phyloP scores from a whole-genome alignment of 2,797 vertebrate species.

The Cossypha niveicapilla region DNA sequence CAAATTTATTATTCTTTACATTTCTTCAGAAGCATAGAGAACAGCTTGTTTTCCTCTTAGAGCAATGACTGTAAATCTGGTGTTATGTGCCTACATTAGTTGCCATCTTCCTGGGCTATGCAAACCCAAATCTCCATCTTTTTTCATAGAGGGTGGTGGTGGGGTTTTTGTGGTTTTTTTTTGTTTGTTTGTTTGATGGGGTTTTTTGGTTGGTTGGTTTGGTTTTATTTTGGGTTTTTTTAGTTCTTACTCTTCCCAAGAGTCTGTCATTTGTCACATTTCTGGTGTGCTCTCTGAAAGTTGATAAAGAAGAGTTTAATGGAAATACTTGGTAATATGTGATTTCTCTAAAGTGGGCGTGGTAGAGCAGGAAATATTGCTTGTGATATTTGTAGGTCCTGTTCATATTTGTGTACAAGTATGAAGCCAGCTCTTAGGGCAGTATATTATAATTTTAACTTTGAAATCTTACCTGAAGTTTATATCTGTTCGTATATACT shows the following conservation, averaged over 20 bases:
- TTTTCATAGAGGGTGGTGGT: background rate
- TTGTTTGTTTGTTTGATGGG: too few relatives aligned
- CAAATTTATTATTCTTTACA: background rate
- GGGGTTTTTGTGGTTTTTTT: background rate
- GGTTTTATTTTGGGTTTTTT: background rate
- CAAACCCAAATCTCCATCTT: background rate
- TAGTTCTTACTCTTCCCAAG: background rate
- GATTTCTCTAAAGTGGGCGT: background rate
- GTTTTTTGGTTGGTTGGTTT: background rate
- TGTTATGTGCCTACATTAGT: background rate
- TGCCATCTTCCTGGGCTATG: background rate
- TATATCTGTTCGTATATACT: fast-evolving
- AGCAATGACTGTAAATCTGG: background rate
- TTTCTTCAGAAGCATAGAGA: background rate
- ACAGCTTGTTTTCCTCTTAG: background rate
- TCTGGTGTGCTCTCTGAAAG: background rate
- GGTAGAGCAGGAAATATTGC: background rate
- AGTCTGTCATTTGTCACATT: background rate
- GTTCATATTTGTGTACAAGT: background rate
- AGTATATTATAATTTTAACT: background rate
- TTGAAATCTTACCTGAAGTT: background rate
- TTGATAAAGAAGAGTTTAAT: background rate
- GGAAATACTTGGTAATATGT: background rate
- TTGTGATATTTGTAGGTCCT: background rate
- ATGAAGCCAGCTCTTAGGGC: background rate